Evolutionary conservation across 2,888 invertebrate species (phyloP), one percentile per base, ranked within the genome.

Genomic region (Xylota sylvarum): DNA sequence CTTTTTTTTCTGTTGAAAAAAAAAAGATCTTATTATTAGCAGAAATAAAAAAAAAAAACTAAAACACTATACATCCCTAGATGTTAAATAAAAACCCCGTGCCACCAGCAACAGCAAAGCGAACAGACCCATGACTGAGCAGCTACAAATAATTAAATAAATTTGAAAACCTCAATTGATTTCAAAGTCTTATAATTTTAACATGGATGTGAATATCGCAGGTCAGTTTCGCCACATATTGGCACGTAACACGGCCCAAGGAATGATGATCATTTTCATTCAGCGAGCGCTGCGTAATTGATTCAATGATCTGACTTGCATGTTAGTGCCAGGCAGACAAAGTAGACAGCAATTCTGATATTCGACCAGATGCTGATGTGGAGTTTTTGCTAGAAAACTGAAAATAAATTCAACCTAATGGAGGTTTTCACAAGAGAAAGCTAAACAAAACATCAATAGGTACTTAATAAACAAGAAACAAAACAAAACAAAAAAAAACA

Each of bases 221-320:
- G 70, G 70, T 72, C 70, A 72, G 70, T 56, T 72, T 72, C 35
- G 30, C 37, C 52, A 56, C 43, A 58, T n/a, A n/a, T 58, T 58
- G 35, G 10, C 35, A 50, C 55, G 30, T 30, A 56, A 56, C 35
- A 56, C 35, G 0, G n/a, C 4, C 55, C 7, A 30, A 50, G 10
- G 23, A 67, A 10, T 37, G 23, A 67, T 37, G 23, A 67, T 40
- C 19, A 9, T 52, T 27, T 7, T 9, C 14, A 35, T 35, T 65
- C 50, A 27, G 50, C 27, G n/a, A n/a, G 37, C 7, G 50, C 46
- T 35, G 12, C 32, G 19, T 35, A 65, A 67, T 67, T 67, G 52
- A 67, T 67, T 67, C 12, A 52, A 14, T 50, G 67, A 52, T 52
- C 14, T 27, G 37, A n/a, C n/a, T 23, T 52, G 48, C 32, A 35